Base-by-base conservation (phyloP, 2,797 vertebrate species). In the Chanos chanos region DNA sequence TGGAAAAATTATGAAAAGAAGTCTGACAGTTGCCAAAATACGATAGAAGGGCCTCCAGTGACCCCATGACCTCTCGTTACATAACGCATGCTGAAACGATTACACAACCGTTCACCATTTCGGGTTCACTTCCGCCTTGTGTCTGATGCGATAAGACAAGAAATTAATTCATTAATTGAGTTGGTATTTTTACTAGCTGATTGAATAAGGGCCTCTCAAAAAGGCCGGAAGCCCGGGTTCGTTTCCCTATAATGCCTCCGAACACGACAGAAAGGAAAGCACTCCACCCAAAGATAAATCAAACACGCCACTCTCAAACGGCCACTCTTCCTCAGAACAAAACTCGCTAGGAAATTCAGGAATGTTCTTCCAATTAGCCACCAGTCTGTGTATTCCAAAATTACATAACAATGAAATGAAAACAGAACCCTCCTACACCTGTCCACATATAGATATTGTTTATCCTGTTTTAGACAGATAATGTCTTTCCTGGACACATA, bases 81-180 rank as follows among this genome's bases (percentile, higher is more conserved):
- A 44, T 69, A 68, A 77, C 49, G 18, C 33, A 48, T 49, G 51
- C 12, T 10, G 36, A 13, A 8, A 13, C 12, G 25, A 34, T 67
- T 73, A 56, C 33, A 10, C 56, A 45, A 64, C 55, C 52, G n/a
- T 21, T 58, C 7, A 4, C 21, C 6, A 31, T 36, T 68, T 22
- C 28, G n/a, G 43, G 15, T 28, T 7, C 19, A 51, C 27, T 37
- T 56, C 22, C 6, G n/a, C 13, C 48, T 18, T 39, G 21, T 27
- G 31, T 7, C 15, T 30, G 44, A 61, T 33, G 28, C 13, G 43
- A 59, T 49, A 51, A 66, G 58, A 68, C 71, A 47, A 73, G 56
- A 68, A 68, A 66, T 70, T 27, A 57, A 69, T 75, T 22, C 3
- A 72, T 72, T 73, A 57, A 70, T 61, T 16, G 15, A 70, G 37